Conservation (phyloP, 2,888 invertebrate genomes). For the Drosophila nr. medialis region DNA sequence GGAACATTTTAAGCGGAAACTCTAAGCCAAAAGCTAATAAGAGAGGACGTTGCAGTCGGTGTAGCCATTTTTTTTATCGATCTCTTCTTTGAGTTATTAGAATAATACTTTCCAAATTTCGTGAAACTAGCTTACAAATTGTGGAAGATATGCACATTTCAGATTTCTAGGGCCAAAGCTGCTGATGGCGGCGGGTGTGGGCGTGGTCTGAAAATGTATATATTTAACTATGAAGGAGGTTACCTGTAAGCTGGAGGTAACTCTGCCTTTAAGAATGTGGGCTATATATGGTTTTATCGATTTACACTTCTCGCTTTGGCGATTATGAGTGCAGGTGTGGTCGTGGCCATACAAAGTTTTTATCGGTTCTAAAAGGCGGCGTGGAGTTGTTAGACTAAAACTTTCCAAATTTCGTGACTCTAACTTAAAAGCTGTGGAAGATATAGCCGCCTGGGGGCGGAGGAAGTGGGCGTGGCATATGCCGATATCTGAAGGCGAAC, state of each 20-base stretch:
- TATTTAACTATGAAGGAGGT: background rate
- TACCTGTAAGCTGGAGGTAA: too few relatives aligned
- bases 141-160: too few relatives aligned
- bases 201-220: background rate
- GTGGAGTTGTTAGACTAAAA: too few relatives aligned
- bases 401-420: too few relatives aligned
- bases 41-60: background rate
- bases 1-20: background rate
- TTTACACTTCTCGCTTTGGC: background rate
- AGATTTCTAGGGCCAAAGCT: too few relatives aligned
- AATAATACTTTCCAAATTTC: background rate
- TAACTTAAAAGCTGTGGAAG: too few relatives aligned
- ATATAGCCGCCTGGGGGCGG: too few relatives aligned
- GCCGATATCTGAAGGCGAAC: too few relatives aligned
- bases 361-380: too few relatives aligned
- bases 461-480: too few relatives aligned
- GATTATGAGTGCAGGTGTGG: background rate
- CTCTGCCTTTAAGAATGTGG: background rate
- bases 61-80: too few relatives aligned
- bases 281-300: background rate
- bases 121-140: background rate
- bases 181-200: too few relatives aligned
- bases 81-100: background rate
- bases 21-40: background rate
- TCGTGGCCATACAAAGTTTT: background rate